Percentiles rank a stretch among this genome's conserved stretches.
phyloP scores from a whole-genome alignment of 53 echinoderm and acorn worm genomes.

The Zoroaster sp. region DNA sequence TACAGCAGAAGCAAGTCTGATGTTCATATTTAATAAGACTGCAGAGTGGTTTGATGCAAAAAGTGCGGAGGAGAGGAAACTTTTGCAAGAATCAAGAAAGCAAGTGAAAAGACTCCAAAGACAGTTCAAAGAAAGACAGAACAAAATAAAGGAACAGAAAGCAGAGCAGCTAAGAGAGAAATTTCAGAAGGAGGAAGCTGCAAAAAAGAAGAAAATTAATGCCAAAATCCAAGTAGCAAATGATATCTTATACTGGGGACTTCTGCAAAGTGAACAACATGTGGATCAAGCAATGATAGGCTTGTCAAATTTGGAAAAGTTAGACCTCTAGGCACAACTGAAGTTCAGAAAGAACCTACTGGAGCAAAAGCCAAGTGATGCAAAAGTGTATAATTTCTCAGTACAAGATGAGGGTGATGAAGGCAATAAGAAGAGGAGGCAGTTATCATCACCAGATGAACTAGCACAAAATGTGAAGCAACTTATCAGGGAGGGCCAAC shows the following conservation, averaged over 20 bases:
- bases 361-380: constrained; percentile 35
- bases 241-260: constrained; percentile 51
- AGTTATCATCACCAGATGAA: constrained; percentile 35
- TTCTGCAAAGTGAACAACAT: constrained; percentile 40
- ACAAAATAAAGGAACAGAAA: constrained; percentile 5
- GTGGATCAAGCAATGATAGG: constrained; percentile 6
- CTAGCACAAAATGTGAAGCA: constrained; percentile 42
- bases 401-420: background rate
- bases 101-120: constrained; percentile 2
- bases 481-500: constrained; percentile 1
- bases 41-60: constrained; percentile 49
- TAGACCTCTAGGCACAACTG: constrained; percentile 19
- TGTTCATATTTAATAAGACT: constrained; percentile 58
- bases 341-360: constrained; percentile 61
- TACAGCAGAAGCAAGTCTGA: constrained; percentile 54
- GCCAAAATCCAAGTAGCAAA: constrained; percentile 6
- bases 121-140: background rate
- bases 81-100: constrained; percentile 22
- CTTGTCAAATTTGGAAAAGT: background rate
- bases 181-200: constrained; percentile 30
- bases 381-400: constrained; percentile 45
- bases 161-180: constrained; percentile 30
- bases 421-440: constrained; percentile 19
- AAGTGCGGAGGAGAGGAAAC: constrained; percentile 40
- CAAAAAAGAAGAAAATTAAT: background rate